These are phyloP conservation scores for Melanotaenia nigrans DNA, from an alignment of 2,797 vertebrate species.

Conservation along the genomic window DNA sequence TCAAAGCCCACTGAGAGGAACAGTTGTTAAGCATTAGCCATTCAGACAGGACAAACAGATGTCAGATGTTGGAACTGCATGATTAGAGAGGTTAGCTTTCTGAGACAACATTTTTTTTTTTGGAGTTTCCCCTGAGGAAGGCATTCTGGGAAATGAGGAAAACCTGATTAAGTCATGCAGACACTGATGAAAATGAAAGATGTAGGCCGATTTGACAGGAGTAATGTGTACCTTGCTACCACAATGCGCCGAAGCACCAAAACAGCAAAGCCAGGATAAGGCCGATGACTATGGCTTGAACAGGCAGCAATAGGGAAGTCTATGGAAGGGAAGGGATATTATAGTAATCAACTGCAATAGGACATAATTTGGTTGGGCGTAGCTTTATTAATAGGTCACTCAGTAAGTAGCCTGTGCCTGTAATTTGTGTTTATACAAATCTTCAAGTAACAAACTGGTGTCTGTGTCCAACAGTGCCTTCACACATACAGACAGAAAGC, in stretches of 20 bases:
- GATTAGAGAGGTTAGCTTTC: slow-evolving; percentile 71
- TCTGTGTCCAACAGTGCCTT: slow-evolving; percentile 29
- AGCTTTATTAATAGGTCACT: slow-evolving; percentile 62
- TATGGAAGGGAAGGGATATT: slow-evolving; percentile 99
- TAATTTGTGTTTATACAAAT: slow-evolving; percentile 49
- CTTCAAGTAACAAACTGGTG: slow-evolving; percentile 41
- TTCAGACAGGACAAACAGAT: slow-evolving; percentile 85
- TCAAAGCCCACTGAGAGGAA: slow-evolving; percentile 66
- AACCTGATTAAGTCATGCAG: slow-evolving; percentile 72
- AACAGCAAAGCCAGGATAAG: slow-evolving; percentile 99
- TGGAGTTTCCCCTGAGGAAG: slow-evolving; percentile 28
- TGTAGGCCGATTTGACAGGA: slow-evolving; percentile 80
- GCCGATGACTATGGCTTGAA: slow-evolving; percentile 99
- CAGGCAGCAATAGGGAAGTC: slow-evolving; percentile 97
- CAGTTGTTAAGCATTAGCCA: slow-evolving; percentile 72
- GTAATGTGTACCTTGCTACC: slow-evolving; percentile 99
- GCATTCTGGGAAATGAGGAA: slow-evolving; percentile 58
- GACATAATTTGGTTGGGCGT: slow-evolving; percentile 67
- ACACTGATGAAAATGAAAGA: slow-evolving; percentile 70
- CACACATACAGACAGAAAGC: slow-evolving; percentile 18
- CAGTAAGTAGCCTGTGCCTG: slow-evolving; percentile 44
- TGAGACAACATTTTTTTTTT: slow-evolving; percentile 9
- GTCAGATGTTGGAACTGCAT: slow-evolving; percentile 70
- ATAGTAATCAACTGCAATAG: slow-evolving; percentile 87
- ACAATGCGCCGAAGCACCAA: slow-evolving; percentile 99